Conservation (phyloP, 2,797 vertebrate species). For the Rhinella marina region DNA sequence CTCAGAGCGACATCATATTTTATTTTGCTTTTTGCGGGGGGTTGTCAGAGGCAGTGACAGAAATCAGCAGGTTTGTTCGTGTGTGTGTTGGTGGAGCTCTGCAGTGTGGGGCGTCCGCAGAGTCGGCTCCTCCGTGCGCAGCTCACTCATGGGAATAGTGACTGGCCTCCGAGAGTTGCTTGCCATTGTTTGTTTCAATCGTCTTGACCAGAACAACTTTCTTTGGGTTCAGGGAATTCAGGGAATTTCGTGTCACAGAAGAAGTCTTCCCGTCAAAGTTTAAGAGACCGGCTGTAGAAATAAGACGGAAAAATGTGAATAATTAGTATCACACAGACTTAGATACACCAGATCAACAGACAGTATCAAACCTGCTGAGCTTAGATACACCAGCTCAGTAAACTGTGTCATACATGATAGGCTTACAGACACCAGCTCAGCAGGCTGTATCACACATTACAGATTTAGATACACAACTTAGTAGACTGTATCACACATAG, state of each 20-base stretch:
- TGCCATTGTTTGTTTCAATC: constrained; percentile 48
- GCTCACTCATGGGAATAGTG: constrained; percentile 41
- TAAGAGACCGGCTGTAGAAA: constrained; percentile 36
- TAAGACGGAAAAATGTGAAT: neutral
- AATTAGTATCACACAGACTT: neutral
- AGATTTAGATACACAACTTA: too few relatives aligned
- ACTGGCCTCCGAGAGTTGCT: constrained; percentile 27
- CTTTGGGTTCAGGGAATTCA: neutral
- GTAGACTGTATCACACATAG: too few relatives aligned
- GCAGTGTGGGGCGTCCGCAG: neutral
- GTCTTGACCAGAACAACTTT: constrained; percentile 55
- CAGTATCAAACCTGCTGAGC: too few relatives aligned
- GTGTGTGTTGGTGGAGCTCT: neutral
- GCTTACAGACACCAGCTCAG: too few relatives aligned
- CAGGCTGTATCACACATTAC: too few relatives aligned
- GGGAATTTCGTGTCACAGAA: neutral
- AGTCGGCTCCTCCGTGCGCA: neutral
- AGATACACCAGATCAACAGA: too few relatives aligned
- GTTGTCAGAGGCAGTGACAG: neutral
- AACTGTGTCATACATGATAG: too few relatives aligned
- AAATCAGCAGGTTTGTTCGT: neutral
- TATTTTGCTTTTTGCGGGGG: neutral
- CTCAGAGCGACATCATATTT: neutral
- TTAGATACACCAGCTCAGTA: too few relatives aligned
- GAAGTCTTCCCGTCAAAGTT: constrained; percentile 30